A percentile compares a stretch with the other conserved stretches of the same genome.
Conservation (phyloP, 2,113 vertebrate species). For the Perca schrenkii region DNA sequence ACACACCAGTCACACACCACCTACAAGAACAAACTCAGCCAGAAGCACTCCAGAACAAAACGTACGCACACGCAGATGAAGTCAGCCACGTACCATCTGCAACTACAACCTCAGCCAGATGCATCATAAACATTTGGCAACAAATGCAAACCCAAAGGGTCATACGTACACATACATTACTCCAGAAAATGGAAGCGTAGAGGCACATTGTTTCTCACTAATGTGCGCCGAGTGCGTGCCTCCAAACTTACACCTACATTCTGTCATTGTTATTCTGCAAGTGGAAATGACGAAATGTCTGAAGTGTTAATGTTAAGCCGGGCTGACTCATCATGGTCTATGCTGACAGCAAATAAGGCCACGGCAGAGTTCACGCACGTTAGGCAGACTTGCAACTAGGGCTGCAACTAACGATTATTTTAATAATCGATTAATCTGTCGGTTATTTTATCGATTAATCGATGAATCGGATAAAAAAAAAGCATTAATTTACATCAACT, state of each 20-base stretch:
- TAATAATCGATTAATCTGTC: too few relatives aligned
- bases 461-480: too few relatives aligned
- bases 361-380: slow-evolving; percentile 7
- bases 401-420: too few relatives aligned
- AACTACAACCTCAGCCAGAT: slow-evolving; percentile 46
- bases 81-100: slow-evolving; percentile 44
- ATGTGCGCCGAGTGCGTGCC: not conserved
- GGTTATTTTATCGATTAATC: too few relatives aligned
- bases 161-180: slow-evolving; percentile 10
- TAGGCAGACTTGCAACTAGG: not conserved
- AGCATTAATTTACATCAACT: too few relatives aligned
- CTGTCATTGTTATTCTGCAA: slow-evolving; percentile 23
- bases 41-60: slow-evolving; percentile 25
- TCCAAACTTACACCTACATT: slow-evolving; percentile 40
- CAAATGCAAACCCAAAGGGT: slow-evolving; percentile 5
- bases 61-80: not conserved
- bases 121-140: slow-evolving; percentile 55
- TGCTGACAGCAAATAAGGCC: not conserved
- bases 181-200: slow-evolving; percentile 32
- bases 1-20: slow-evolving; percentile 8
- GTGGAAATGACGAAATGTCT: slow-evolving; percentile 46
- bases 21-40: slow-evolving; percentile 30
- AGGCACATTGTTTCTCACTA: slow-evolving; percentile 47
- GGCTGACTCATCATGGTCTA: slow-evolving; percentile 47
- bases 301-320: slow-evolving; percentile 26